Percentiles rank a stretch among this genome's conserved stretches.
These are phyloP conservation scores for Haplotaxodon microlepis DNA, from an alignment of 2,113 vertebrate species.

Conservation along the genomic window DNA sequence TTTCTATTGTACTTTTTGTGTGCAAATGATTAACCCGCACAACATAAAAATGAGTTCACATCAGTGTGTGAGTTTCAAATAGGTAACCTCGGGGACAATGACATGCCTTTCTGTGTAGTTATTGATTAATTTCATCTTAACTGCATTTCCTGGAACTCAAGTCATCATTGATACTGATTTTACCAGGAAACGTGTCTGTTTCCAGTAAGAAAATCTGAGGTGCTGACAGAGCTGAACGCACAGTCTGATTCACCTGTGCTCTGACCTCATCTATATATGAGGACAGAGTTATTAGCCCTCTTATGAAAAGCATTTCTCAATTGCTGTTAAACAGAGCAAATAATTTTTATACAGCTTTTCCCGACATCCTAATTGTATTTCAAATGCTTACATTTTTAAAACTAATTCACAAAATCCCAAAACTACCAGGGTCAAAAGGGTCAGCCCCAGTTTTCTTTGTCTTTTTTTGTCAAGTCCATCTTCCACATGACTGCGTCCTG, in stretches of 20 bases:
- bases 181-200: background rate
- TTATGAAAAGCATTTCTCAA: background rate
- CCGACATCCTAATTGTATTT: background rate
- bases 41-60: background rate
- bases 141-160: background rate
- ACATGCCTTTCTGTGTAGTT: background rate
- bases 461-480: background rate
- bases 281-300: background rate
- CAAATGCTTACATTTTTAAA: background rate
- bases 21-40: background rate
- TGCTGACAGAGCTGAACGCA: fast-evolving
- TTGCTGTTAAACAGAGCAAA: background rate
- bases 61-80: background rate
- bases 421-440: background rate
- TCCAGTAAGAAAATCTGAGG: background rate
- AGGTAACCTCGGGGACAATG: background rate
- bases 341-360: fast-evolving
- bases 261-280: fast-evolving
- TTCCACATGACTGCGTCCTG: fast-evolving
- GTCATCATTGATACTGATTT: background rate
- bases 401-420: background rate
- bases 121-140: background rate
- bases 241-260: background rate
- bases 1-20: background rate
- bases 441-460: background rate